A percentile compares a stretch with the other conserved stretches of the same genome.
Conservation (phyloP, 2,113 vertebrate species). For the Amazona vittata region DNA sequence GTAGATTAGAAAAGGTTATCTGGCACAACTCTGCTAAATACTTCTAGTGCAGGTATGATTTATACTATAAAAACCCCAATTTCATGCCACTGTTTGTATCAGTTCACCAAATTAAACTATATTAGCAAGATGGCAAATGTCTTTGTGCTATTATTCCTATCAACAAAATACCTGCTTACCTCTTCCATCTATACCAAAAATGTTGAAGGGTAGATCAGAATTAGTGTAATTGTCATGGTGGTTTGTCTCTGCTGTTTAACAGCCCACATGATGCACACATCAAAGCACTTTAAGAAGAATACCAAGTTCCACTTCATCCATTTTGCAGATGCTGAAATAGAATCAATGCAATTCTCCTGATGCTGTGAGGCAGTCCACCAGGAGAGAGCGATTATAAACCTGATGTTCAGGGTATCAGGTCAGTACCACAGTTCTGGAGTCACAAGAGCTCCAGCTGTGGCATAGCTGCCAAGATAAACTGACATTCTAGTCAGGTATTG, state of each 20-base stretch:
- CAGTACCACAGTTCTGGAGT: too few species aligned
- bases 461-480: neutral
- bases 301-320: neutral
- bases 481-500: rapidly evolving
- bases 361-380: neutral
- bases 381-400: neutral
- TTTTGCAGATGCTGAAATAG: neutral
- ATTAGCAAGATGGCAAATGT: neutral
- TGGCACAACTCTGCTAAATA: neutral
- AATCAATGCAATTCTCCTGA: neutral
- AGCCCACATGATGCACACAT: neutral
- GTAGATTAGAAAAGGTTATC: neutral
- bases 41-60: neutral
- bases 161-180: neutral
- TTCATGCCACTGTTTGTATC: neutral
- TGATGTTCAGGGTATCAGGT: rapidly evolving
- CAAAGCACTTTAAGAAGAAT: neutral
- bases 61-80: neutral
- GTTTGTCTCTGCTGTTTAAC: neutral
- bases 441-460: neutral
- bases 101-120: neutral
- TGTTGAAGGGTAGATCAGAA: neutral
- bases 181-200: neutral
- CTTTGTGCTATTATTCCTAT: neutral
- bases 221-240: rapidly evolving